A percentile compares a stretch with the other conserved stretches of the same genome.
phyloP scores from a whole-genome alignment of 2,888 invertebrate species.

The Orthosia gracilis region DNA sequence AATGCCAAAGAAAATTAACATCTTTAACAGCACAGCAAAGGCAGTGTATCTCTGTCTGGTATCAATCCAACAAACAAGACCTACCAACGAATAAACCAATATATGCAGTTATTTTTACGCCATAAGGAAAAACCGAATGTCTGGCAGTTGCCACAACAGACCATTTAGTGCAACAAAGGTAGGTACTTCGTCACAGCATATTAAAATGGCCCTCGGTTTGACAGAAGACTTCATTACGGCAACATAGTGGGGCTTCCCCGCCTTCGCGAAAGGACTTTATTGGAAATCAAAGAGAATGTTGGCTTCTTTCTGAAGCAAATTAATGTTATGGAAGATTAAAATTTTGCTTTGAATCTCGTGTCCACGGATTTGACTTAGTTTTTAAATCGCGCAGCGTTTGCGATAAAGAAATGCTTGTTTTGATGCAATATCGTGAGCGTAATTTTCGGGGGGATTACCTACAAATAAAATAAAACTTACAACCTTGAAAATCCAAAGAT shows the following conservation, averaged over 20 bases:
- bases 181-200: conserved; percentile 27
- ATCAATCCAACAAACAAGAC: neutral
- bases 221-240: conserved; percentile 24
- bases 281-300: conserved; percentile 16
- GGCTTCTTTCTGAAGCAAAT: neutral
- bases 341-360: neutral
- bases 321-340: neutral
- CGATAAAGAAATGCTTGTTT: neutral
- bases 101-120: conserved; percentile 19
- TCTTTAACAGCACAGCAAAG: too few species aligned
- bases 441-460: neutral
- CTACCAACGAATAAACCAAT: neutral
- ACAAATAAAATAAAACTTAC: neutral
- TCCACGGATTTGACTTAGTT: neutral
- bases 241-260: conserved; percentile 57
- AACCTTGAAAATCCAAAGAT: neutral
- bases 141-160: neutral
- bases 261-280: conserved; percentile 27
- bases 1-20: too few species aligned
- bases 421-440: neutral
- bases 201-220: conserved; percentile 11
- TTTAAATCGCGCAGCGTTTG: neutral
- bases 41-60: neutral
- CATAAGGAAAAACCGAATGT: conserved; percentile 26
- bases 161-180: conserved; percentile 13